Evolutionary conservation across 1,140 invertebrate genomes (phyloP), one percentile per base, ranked within the genome.

Genomic region (Brachionus plicatilis): DNA sequence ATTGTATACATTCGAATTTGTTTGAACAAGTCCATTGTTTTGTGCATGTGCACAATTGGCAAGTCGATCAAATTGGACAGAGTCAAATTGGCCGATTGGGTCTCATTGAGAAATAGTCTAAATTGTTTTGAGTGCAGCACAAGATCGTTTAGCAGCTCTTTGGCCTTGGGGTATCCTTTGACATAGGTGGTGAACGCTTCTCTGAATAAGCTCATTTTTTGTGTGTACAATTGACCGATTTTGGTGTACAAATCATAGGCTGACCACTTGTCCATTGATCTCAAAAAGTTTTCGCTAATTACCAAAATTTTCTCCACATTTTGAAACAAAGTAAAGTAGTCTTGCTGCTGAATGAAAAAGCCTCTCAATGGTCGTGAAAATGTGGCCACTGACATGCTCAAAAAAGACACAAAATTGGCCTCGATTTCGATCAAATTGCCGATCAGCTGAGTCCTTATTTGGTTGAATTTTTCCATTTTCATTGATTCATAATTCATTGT

Each of bases 251-350:
- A 68, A 43, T 82, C 79, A 66, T 82, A 82, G 2, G 79, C 53
- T 3, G 79, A 82, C 79, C 79, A 82, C 33, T 82, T 82, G 33
- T 82, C 79, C 79, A 82, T 82, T 41, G 79, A 82, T 7, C 79
- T 11, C 37, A 68, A 82, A 68, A 82, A 82, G 53, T 68, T 82
- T 56, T 82, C 79, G 20, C 79, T 82, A 2, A 82, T 82, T 0
- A 82, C n/a, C 20, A 82, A 37, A 11, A 82, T 82, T 47, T 82
- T 82, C 33, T 82, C 79, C 2, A 82, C 37, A 27, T 82, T 82
- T 47, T 82, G 79, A 68, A 82, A 82, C 27, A 82, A 41, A 37
- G 53, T 68, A 37, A 82, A 82, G 65, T 82, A 82, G 53, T 82
- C 79, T 68, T 82, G 79, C 65, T 82, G 79, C 41, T 82, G 53